Conservation (phyloP, 2,113 vertebrate genomes). For the Glareola pratincola region DNA sequence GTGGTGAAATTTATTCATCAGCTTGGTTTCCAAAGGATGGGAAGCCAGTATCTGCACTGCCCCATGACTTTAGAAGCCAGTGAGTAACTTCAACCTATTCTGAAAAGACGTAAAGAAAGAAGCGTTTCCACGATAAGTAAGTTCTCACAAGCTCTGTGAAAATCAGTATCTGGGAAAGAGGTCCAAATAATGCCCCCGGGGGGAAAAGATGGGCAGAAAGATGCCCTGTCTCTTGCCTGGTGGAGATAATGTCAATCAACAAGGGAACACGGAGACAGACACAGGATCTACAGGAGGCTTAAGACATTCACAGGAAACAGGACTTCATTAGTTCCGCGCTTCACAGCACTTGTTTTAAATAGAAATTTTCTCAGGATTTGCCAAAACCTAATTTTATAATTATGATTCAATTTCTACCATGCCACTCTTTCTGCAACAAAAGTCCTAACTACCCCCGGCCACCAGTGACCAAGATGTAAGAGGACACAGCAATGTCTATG, state of each 20-base stretch:
- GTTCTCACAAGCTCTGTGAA: not conserved
- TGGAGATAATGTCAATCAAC: not conserved
- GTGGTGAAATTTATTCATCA: not conserved
- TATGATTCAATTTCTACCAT: not conserved
- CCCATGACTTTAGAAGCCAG: not conserved
- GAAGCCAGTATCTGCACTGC: not conserved
- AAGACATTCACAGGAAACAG: not conserved
- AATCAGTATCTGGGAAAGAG: not conserved
- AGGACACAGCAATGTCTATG: not conserved
- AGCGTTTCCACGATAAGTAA: not conserved
- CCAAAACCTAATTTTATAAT: not conserved
- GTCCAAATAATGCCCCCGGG: not conserved
- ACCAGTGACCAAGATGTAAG: not conserved
- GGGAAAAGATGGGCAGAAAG: not conserved
- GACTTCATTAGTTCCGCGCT: rapidly evolving
- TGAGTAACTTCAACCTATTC: not conserved
- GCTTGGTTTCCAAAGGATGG: not conserved
- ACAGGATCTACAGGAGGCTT: rapidly evolving
- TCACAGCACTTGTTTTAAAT: not conserved
- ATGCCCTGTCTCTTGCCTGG: not conserved
- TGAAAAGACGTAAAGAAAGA: not conserved
- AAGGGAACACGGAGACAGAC: not conserved
- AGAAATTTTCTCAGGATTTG: not conserved
- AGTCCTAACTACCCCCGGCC: not conserved
- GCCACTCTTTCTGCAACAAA: not conserved